These are phyloP conservation scores for Columba janthina DNA, from an alignment of 2,113 vertebrate genomes.

Conservation along the genomic window DNA sequence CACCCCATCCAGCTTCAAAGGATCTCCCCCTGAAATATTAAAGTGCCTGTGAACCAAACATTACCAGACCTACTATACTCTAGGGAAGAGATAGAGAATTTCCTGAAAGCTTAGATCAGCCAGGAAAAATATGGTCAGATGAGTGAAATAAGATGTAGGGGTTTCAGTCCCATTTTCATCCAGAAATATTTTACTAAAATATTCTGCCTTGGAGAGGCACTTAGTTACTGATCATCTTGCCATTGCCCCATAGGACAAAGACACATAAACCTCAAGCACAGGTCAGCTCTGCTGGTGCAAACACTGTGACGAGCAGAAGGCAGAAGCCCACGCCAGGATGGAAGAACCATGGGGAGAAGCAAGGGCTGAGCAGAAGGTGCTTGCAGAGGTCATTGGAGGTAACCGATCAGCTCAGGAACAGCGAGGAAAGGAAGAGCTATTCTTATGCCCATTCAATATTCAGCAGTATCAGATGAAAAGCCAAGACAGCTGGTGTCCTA, in stretches of 20 bases:
- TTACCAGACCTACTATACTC: neutral
- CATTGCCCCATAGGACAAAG: neutral
- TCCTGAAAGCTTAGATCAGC: neutral
- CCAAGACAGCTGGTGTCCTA: conserved; percentile 40
- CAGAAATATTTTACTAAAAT: neutral
- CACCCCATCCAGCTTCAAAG: neutral
- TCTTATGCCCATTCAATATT: conserved; percentile 51
- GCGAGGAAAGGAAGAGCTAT: conserved; percentile 29
- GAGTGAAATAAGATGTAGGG: neutral
- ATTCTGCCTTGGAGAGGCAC: neutral
- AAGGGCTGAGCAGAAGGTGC: neutral
- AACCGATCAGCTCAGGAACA: conserved; percentile 17
- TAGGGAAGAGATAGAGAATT: neutral
- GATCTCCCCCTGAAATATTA: neutral
- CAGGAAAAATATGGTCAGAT: neutral
- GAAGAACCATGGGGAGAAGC: neutral
- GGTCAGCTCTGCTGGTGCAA: neutral
- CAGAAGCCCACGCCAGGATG: neutral
- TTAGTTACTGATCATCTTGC: neutral
- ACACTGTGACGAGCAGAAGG: neutral
- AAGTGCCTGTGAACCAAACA: neutral
- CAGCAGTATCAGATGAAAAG: conserved; percentile 41
- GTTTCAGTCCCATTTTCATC: neutral
- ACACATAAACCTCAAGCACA: neutral
- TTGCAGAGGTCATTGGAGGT: neutral